A percentile compares a stretch with the other conserved stretches of the same genome.
Conservation (phyloP, 2,797 vertebrate species). For the Limosa lapponica region DNA sequence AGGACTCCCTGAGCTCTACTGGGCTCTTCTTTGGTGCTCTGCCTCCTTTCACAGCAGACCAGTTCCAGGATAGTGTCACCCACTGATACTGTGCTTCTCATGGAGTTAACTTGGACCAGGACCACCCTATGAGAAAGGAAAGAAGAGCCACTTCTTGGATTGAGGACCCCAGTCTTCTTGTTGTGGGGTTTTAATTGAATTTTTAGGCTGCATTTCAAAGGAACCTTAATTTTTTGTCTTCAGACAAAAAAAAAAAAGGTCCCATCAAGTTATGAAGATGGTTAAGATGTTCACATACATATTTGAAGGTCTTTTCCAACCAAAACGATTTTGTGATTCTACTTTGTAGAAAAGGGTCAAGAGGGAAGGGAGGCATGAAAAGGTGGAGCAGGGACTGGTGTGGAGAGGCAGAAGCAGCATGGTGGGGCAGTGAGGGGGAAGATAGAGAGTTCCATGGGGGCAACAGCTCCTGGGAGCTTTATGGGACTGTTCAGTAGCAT, state of each 20-base stretch:
- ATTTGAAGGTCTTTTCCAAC: not conserved
- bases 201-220: not conserved
- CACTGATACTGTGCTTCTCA: not conserved
- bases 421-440: not conserved
- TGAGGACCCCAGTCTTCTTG: not conserved
- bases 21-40: not conserved
- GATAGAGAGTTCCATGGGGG: not conserved
- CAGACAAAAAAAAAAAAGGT: not conserved
- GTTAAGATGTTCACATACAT: not conserved
- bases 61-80: not conserved
- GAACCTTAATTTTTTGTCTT: not conserved
- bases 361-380: not conserved
- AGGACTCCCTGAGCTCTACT: not conserved
- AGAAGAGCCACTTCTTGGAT: not conserved
- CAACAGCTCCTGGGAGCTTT: accelerated
- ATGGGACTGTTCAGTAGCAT: not conserved
- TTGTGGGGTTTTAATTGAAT: not conserved
- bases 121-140: not conserved
- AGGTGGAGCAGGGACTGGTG: not conserved
- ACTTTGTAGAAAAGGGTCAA: not conserved
- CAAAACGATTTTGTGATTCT: not conserved
- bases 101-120: not conserved
- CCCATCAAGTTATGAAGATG: not conserved
- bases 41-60: not conserved
- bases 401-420: not conserved